Conservation (phyloP, 2,113 vertebrate genomes). For the Dicentrarchus labrax region DNA sequence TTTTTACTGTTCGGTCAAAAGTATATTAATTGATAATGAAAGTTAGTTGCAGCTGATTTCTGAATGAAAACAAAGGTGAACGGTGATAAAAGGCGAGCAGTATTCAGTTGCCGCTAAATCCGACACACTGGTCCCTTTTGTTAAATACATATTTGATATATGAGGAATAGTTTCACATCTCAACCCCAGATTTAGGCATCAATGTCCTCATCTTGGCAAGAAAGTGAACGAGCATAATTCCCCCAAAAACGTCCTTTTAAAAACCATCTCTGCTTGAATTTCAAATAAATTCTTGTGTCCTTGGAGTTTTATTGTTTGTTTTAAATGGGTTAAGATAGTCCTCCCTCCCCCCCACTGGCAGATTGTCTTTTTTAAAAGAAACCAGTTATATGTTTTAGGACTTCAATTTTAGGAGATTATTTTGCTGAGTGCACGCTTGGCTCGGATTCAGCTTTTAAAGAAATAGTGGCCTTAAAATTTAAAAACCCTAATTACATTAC, state of each 20-base stretch:
- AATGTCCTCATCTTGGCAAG: no score
- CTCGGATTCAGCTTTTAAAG: constrained; percentile 41
- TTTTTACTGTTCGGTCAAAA: no score
- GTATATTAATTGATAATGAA: no score
- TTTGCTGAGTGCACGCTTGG: constrained; percentile 53
- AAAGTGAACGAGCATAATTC: no score
- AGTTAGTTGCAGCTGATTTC: no score
- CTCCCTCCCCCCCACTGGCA: not conserved
- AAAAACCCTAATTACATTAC: constrained; percentile 47
- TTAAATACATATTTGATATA: not conserved
- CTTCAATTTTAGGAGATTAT: constrained; percentile 35
- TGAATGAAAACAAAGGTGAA: no score
- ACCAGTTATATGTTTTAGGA: constrained; percentile 23
- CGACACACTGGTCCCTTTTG: no score
- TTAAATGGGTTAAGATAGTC: constrained; percentile 10
- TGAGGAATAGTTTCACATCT: not conserved
- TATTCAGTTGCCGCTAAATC: no score
- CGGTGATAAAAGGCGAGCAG: no score
- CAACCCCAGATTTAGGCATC: no score
- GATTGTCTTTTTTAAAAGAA: constrained; percentile 21
- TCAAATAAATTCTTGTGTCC: not conserved
- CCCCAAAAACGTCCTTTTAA: not conserved
- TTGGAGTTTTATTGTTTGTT: constrained; percentile 38
- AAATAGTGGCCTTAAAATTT: constrained; percentile 44
- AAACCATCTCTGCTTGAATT: not conserved